Evolutionary conservation across 2,888 invertebrate genomes (phyloP).

Genomic region (Shargacucullia verbasci): DNA sequence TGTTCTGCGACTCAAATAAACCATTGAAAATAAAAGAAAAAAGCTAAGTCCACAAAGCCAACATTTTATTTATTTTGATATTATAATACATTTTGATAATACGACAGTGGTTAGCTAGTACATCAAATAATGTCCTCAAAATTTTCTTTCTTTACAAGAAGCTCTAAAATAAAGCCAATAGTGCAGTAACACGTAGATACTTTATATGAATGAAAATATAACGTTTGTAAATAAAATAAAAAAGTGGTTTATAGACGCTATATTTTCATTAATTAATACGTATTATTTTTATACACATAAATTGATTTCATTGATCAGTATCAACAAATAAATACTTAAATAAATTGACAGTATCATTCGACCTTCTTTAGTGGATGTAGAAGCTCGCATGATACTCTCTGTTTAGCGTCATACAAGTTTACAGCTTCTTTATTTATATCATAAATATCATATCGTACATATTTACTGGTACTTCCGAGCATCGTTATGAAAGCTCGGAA

Average conservation of each 20-base stretch:
- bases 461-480: conserved; percentile 17
- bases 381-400: background rate
- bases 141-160: conserved; percentile 69
- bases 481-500: conserved; percentile 7
- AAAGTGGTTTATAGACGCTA: too few species aligned
- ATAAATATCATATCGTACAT: conserved; percentile 17
- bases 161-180: conserved; percentile 59
- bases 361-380: background rate
- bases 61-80: conserved; percentile 74
- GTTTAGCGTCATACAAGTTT: background rate
- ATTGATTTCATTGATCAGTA: conserved; percentile 16
- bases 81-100: conserved; percentile 67
- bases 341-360: background rate
- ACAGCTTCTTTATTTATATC: conserved; percentile 1
- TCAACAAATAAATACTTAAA: conserved; percentile 7
- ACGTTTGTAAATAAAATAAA: conserved; percentile 81
- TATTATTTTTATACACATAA: conserved; percentile 46
- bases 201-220: conserved; percentile 77
- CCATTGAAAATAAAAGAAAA: conserved; percentile 47
- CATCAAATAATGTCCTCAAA: conserved; percentile 60
- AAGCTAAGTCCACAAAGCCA: conserved; percentile 70
- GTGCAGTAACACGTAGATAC: conserved; percentile 57
- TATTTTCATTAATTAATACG: conserved; percentile 67
- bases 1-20: background rate
- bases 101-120: conserved; percentile 60